Evolutionary conservation across 2,797 vertebrate species (phyloP).

Genomic region (Tapera naevia): DNA sequence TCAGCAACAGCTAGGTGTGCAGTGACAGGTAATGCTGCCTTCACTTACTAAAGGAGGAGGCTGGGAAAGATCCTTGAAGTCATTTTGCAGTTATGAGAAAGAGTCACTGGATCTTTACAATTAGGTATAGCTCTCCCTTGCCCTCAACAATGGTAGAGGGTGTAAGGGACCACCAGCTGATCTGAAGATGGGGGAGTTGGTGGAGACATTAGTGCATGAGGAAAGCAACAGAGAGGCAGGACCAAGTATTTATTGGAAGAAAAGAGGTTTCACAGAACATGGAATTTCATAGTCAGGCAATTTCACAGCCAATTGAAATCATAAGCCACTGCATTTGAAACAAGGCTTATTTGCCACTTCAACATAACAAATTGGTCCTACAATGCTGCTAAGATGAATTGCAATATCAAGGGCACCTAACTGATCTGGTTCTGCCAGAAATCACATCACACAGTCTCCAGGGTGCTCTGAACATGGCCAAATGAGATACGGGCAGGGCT

Average conservation of each 20-base stretch:
- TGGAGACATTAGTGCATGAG: background rate
- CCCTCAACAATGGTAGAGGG: accelerated
- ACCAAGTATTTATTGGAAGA: background rate
- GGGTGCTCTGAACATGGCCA: background rate
- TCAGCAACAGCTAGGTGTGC: background rate
- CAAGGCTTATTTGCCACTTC: background rate
- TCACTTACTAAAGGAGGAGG: background rate
- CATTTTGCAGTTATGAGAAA: accelerated
- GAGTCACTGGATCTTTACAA: background rate
- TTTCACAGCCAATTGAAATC: background rate
- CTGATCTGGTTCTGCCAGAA: background rate
- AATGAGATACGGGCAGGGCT: background rate
- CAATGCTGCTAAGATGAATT: background rate
- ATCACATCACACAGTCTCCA: background rate
- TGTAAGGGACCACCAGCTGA: background rate
- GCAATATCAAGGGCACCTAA: background rate
- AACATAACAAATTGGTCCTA: background rate
- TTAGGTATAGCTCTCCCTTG: background rate
- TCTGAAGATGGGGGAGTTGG: background rate
- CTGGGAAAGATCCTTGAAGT: background rate
- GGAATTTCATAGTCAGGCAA: background rate
- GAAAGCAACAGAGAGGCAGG: background rate
- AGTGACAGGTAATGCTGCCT: background rate
- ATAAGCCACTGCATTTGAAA: background rate
- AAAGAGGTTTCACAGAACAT: background rate